A percentile compares a stretch with the other conserved stretches of the same genome.
Evolutionary conservation across 35 echinoderm and acorn worm genomes (phyloP).

Genomic region (Hemicentrotus pulcherrimus): DNA sequence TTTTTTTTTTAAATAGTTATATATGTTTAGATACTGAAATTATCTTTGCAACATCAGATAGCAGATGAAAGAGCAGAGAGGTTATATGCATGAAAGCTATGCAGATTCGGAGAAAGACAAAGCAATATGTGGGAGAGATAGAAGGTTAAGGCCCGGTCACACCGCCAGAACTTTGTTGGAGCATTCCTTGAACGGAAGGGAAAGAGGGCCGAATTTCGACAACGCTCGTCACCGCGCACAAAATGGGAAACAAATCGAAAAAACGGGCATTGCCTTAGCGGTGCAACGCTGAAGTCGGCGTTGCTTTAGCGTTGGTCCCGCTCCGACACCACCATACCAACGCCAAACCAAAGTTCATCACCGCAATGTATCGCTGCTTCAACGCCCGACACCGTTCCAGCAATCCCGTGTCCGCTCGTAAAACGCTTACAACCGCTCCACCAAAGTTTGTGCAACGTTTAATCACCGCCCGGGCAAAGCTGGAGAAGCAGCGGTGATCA

Average conservation of each 20-base stretch:
- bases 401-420: conserved; percentile 33
- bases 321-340: too few species aligned
- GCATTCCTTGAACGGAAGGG: conserved; percentile 39
- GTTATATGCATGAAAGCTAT: too few species aligned
- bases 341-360: conserved; percentile 35
- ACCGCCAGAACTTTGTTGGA: conserved; percentile 34
- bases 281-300: neutral
- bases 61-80: too few species aligned
- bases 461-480: conserved; percentile 42
- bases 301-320: conserved; percentile 39
- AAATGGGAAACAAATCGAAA: neutral
- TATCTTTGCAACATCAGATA: too few species aligned
- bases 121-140: too few species aligned
- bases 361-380: conserved; percentile 22
- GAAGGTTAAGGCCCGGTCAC: neutral
- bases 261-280: neutral
- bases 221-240: conserved; percentile 44
- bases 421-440: conserved; percentile 37
- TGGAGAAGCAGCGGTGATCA: conserved; percentile 26
- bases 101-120: too few species aligned
- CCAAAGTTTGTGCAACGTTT: conserved; percentile 44
- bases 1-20: too few species aligned
- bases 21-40: too few species aligned
- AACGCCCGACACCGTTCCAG: conserved; percentile 36
- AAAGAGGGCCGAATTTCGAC: conserved; percentile 30